Evolutionary conservation across 1,140 invertebrate species (phyloP).

Genomic region (Megalonaias nervosa): DNA sequence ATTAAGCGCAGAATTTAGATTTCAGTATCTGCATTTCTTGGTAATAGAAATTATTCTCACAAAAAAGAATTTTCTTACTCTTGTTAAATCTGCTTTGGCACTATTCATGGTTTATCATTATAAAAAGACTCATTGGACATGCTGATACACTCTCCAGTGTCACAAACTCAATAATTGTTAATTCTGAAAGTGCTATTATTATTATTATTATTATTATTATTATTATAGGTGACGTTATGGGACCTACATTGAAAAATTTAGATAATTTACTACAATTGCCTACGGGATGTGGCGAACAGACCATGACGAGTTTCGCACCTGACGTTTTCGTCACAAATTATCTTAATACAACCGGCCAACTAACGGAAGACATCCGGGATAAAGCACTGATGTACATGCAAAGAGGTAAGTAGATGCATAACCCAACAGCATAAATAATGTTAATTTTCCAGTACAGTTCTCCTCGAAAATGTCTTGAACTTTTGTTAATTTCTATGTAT

Average conservation of each 20-base stretch:
- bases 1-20: too few species aligned
- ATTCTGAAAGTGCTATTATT: background rate
- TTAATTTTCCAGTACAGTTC: too few species aligned
- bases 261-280: constrained; percentile 51
- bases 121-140: background rate
- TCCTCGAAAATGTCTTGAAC: too few species aligned
- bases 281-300: constrained; percentile 90
- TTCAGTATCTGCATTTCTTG: too few species aligned
- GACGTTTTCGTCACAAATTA: constrained; percentile 91
- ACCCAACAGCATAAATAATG: too few species aligned
- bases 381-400: constrained; percentile 84
- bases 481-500: too few species aligned
- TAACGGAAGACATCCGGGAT: constrained; percentile 78
- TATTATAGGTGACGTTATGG: constrained; percentile 50
- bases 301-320: constrained; percentile 93
- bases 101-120: too few species aligned
- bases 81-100: too few species aligned
- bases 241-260: constrained; percentile 42
- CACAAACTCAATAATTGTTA: background rate
- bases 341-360: constrained; percentile 80
- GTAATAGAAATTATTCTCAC: too few species aligned
- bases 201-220: background rate
- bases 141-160: background rate
- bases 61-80: too few species aligned
- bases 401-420: constrained; percentile 72